Base-by-base conservation (phyloP, 2,888 invertebrate species). In the Tenthredo notha region DNA sequence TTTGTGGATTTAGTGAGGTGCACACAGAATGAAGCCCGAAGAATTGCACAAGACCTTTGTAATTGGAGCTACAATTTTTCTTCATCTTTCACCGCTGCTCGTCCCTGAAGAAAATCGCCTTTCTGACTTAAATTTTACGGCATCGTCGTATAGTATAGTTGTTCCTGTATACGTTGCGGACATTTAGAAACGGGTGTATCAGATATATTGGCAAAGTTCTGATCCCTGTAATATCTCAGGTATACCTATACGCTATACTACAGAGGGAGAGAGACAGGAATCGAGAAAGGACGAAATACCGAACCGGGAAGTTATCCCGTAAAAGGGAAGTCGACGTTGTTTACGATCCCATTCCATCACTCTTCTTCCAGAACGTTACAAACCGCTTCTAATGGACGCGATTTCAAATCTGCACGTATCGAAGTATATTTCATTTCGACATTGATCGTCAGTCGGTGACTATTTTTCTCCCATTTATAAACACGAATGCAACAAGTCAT, bases 181-280 rank as follows among this genome's bases (percentile, higher is more conserved):
- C 43, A 43, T n/a, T 40, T 43, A 43, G 72, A n/a, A 80, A 61
- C 80, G 21, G 70, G 84, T 72, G 74, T 74, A 72, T 72, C 84
- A 61, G 74, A 84, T 84, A 84, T 84, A 77, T 77, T 84, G 61
- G 47, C 43, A 83, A 83, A 83, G 65, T 83, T 83, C 83, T 61
- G 83, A 83, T 82, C 67, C 82, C 67, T 47, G 67, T 82, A 25
- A 67, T 65, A n/a, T 82, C 67, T 40, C 58, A 43, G 82, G 65
- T 67, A 21, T 78, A 58, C 15, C n/a, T 47, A n/a, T 70, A 29
- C 54, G 58, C n/a, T 47, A n/a, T 70, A 29, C 54, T 77, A 47
- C 25, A 10, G 72, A 21, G 29, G 40, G 65, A 82, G 43, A 67
- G 70, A 18, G 75, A 72, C 80, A 70, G 77, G 58, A 70, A 78